Evolutionary conservation across 2,113 vertebrate genomes (phyloP).

Genomic region (Tylochromis polylepis): DNA sequence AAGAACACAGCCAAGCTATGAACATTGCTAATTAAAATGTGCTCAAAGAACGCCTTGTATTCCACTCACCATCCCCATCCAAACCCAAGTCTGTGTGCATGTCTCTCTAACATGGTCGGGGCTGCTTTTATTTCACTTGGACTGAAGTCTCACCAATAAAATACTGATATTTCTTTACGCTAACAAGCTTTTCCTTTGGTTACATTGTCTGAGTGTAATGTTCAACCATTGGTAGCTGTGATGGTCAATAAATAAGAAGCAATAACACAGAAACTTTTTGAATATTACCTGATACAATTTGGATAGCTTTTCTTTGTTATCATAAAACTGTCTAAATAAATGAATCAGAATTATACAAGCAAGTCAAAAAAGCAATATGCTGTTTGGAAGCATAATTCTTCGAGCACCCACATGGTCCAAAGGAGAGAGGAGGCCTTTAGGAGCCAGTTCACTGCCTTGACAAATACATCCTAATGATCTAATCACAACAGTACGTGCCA

Average conservation of each 20-base stretch:
- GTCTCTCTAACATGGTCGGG: constrained; percentile 31
- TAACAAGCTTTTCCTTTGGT: constrained; percentile 29
- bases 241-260: background rate
- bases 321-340: background rate
- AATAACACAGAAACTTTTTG: background rate
- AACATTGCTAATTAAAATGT: constrained; percentile 70
- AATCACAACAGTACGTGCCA: constrained; percentile 2
- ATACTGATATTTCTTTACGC: constrained; percentile 48
- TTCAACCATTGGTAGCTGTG: background rate
- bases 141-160: constrained; percentile 40
- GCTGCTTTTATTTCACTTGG: constrained; percentile 59
- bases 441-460: background rate
- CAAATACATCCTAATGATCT: constrained; percentile 30
- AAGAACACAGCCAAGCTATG: constrained; percentile 64
- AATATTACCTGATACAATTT: background rate
- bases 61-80: constrained; percentile 58
- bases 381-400: background rate
- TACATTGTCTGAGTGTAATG: constrained; percentile 13
- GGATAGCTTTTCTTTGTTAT: background rate
- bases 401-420: background rate
- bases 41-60: constrained; percentile 73
- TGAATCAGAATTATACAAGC: background rate
- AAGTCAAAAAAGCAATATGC: background rate
- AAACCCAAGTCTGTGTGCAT: constrained; percentile 58
- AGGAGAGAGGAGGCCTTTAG: background rate